Conservation (phyloP, 30 jellyfish, hydroid and myxozoan species). For the Cassiopea andromeda region DNA sequence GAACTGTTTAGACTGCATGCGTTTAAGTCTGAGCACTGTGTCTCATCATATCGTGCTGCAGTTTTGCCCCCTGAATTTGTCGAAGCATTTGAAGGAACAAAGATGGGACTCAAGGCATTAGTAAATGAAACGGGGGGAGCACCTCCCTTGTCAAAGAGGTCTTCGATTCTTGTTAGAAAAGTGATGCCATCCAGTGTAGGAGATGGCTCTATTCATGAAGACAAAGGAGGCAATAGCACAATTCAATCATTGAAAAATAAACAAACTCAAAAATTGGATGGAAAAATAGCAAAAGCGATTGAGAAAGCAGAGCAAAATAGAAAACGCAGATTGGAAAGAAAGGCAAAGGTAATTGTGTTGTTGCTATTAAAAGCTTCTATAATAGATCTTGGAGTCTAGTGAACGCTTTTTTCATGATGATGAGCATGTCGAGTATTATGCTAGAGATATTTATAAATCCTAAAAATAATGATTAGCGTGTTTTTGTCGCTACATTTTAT, state of each 20-base stretch:
- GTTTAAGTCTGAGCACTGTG: slow-evolving; percentile 62
- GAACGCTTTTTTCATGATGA: too few relatives aligned
- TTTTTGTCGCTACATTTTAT: too few relatives aligned
- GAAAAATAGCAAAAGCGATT: slow-evolving; percentile 90
- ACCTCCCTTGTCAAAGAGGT: slow-evolving; percentile 4
- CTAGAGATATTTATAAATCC: too few relatives aligned
- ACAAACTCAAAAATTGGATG: slow-evolving; percentile 72
- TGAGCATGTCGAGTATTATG: too few relatives aligned
- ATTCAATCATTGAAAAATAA: slow-evolving; percentile 51
- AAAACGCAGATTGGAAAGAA: slow-evolving; percentile 81
- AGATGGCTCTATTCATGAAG: slow-evolving; percentile 26
- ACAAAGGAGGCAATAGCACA: slow-evolving; percentile 15
- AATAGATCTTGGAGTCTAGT: too few relatives aligned
- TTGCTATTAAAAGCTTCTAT: too few relatives aligned
- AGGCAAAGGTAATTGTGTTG: slow-evolving; percentile 76
- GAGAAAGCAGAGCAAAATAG: slow-evolving; percentile 97
- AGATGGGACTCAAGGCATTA: slow-evolving; percentile 30
- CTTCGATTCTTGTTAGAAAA: slow-evolving; percentile 29
- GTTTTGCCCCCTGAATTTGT: slow-evolving; percentile 75
- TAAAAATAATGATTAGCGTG: too few relatives aligned
- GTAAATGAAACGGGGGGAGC: slow-evolving; percentile 17
- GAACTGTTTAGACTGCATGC: slow-evolving; percentile 81
- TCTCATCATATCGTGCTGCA: slow-evolving; percentile 86
- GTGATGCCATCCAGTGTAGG: slow-evolving; percentile 15
- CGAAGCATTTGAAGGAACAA: slow-evolving; percentile 61